These are phyloP conservation scores for Microchrysa polita DNA, from an alignment of 2,888 invertebrate species.

Conservation along the genomic window DNA sequence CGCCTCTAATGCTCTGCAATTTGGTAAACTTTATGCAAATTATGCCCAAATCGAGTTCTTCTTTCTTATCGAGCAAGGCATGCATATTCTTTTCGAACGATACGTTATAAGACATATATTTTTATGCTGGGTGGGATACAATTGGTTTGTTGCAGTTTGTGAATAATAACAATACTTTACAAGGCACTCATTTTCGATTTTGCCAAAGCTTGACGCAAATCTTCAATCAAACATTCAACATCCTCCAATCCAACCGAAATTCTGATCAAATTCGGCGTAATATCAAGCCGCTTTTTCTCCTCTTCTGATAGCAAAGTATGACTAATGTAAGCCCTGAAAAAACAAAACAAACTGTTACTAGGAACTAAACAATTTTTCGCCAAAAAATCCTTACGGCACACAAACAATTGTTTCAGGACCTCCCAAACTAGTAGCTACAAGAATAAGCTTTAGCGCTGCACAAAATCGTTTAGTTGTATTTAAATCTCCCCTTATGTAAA, in stretches of 20 bases:
- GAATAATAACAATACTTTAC: too few relatives aligned
- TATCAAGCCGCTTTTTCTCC: slow-evolving; percentile 77
- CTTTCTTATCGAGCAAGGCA: too few relatives aligned
- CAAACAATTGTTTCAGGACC: slow-evolving; percentile 95
- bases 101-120: too few relatives aligned
- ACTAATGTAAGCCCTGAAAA: slow-evolving; percentile 84
- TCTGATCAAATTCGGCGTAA: slow-evolving; percentile 84
- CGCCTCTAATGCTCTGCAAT: too few relatives aligned
- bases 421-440: slow-evolving; percentile 92
- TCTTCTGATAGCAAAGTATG: slow-evolving; percentile 89
- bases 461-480: slow-evolving; percentile 79
- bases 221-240: slow-evolving; percentile 82
- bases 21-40: too few relatives aligned
- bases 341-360: too few relatives aligned
- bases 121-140: too few relatives aligned
- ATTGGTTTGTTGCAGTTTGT: too few relatives aligned
- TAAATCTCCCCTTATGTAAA: slow-evolving; percentile 82
- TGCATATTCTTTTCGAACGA: too few relatives aligned
- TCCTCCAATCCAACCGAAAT: slow-evolving; percentile 93
- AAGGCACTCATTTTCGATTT: slow-evolving; percentile 1
- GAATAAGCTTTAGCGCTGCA: slow-evolving; percentile 79
- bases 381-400: slow-evolving; percentile 78
- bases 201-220: slow-evolving; percentile 81
- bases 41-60: too few relatives aligned
- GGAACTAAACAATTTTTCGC: not conserved